phyloP scores from a whole-genome alignment of 2,113 vertebrate genomes.

The Craseonycteris thonglongyai region DNA sequence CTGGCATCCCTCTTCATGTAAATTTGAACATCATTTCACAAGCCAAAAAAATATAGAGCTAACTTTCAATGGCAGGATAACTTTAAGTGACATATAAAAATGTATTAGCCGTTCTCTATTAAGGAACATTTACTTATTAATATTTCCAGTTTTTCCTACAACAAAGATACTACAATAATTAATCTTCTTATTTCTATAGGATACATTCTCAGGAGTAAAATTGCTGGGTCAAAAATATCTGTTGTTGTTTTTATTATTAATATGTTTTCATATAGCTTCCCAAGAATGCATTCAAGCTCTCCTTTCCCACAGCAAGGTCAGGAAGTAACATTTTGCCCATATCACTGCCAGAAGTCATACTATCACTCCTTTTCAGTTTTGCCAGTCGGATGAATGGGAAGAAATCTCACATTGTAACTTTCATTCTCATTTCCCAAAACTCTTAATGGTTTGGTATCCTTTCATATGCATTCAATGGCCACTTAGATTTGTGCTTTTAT shows the following conservation, averaged over 20 bases:
- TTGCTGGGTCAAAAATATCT: neutral
- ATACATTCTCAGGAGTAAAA: no score
- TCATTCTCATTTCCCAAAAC: neutral
- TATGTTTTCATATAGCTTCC: neutral
- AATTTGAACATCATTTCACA: neutral
- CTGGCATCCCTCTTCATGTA: neutral
- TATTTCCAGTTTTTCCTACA: neutral
- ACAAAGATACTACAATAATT: neutral
- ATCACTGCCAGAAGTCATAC: neutral
- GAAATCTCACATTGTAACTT: neutral
- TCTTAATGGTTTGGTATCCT: neutral
- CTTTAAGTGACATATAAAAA: neutral
- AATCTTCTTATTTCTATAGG: neutral
- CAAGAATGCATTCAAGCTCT: neutral
- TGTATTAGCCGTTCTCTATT: neutral
- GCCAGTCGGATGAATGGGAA: neutral
- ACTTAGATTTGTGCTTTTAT: neutral
- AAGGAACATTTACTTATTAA: neutral
- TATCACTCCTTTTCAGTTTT: neutral
- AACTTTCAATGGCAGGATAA: neutral
- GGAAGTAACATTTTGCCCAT: neutral
- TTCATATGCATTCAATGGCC: neutral
- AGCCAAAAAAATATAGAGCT: neutral
- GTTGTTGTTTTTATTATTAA: neutral
- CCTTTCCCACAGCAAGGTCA: neutral